A percentile compares a stretch with the other conserved stretches of the same genome.
These are phyloP conservation scores for Ashinkailepas kermadecensis DNA, from an alignment of 2,888 invertebrate species.

Conservation along the genomic window DNA sequence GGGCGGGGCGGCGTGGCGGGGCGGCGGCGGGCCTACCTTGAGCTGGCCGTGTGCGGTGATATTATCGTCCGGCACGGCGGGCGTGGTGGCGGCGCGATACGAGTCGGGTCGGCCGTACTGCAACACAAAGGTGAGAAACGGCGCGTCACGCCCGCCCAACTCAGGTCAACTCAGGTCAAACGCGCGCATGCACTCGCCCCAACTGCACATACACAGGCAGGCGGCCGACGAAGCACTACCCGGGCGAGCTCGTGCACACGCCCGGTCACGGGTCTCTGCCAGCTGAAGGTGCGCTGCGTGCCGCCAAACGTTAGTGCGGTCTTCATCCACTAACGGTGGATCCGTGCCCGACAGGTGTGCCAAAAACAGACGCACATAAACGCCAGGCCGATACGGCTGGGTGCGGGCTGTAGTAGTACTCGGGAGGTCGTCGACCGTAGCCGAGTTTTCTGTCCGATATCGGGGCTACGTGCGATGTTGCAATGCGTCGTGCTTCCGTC, in stretches of 20 bases:
- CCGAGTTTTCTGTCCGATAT: too few relatives aligned
- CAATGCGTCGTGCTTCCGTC: too few relatives aligned
- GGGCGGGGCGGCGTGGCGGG: background rate
- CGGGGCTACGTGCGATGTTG: too few relatives aligned
- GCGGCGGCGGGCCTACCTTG: conserved; percentile 56
- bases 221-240: background rate
- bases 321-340: too few relatives aligned
- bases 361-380: too few relatives aligned
- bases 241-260: background rate
- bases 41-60: conserved; percentile 88
- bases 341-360: too few relatives aligned
- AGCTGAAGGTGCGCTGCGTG: too few relatives aligned
- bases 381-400: too few relatives aligned
- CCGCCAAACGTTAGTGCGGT: too few relatives aligned
- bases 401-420: too few relatives aligned
- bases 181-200: background rate
- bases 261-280: too few relatives aligned
- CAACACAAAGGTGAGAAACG: conserved; percentile 40
- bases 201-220: background rate
- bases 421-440: too few relatives aligned
- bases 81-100: conserved; percentile 93
- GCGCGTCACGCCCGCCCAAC: conserved; percentile 24
- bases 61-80: conserved; percentile 87
- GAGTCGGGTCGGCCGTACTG: conserved; percentile 94
- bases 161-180: background rate